phyloP scores from a whole-genome alignment of 2,888 invertebrate species.

The Argyra leucocephala region DNA sequence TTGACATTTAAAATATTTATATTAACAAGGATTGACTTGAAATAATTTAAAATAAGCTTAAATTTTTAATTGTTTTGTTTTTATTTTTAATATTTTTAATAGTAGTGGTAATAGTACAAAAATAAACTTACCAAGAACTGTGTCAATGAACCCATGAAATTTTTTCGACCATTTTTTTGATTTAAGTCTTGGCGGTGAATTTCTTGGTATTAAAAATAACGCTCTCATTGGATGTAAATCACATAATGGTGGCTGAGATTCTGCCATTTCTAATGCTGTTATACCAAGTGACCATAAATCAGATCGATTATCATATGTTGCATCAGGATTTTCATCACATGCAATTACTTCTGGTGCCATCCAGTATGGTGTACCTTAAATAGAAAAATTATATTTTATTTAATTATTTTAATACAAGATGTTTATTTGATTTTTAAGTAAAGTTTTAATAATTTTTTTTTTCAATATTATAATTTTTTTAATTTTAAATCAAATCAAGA shows the following conservation, averaged over 20 bases:
- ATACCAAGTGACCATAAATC: slow-evolving; percentile 91
- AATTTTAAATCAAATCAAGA: too few relatives aligned
- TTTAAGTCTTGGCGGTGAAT: slow-evolving; percentile 94
- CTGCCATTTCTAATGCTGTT: slow-evolving; percentile 99
- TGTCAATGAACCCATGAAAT: slow-evolving; percentile 97
- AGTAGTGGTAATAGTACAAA: background rate
- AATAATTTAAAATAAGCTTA: too few relatives aligned
- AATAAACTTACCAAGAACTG: slow-evolving; percentile 57
- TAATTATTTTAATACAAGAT: too few relatives aligned
- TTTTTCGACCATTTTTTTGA: slow-evolving; percentile 97
- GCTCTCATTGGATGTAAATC: slow-evolving; percentile 99
- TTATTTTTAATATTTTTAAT: too few relatives aligned
- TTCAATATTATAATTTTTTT: too few relatives aligned
- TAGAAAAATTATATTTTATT: slow-evolving; percentile 11
- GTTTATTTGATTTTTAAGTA: too few relatives aligned
- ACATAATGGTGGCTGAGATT: slow-evolving; percentile 97
- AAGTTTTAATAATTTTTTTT: too few relatives aligned
- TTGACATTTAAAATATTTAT: too few relatives aligned
- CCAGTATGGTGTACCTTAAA: slow-evolving; percentile 84
- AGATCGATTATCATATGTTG: slow-evolving; percentile 96
- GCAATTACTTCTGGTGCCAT: slow-evolving; percentile 99
- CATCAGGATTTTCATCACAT: slow-evolving; percentile 99
- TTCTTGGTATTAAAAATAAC: slow-evolving; percentile 93
- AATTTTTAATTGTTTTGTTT: too few relatives aligned
- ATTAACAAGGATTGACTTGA: too few relatives aligned